Evolutionary conservation across 2,113 vertebrate genomes (phyloP).

Genomic region (Microtus oregoni): DNA sequence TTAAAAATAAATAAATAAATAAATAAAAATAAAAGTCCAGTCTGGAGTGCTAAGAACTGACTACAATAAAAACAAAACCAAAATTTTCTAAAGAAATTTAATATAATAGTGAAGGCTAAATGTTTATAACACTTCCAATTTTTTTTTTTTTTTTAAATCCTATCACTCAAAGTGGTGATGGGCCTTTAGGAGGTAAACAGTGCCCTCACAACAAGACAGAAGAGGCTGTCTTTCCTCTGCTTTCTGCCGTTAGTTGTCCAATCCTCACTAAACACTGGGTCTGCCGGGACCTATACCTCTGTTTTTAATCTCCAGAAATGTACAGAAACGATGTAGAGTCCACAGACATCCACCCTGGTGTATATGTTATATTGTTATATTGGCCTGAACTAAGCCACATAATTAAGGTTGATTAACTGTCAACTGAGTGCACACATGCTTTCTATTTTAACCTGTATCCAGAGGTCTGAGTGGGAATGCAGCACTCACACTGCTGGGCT

Average conservation of each 20-base stretch:
- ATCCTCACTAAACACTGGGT: background rate
- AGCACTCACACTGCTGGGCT: background rate
- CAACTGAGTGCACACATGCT: background rate
- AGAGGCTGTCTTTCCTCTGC: background rate
- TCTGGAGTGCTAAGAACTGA: background rate
- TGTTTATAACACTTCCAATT: background rate
- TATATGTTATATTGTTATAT: no score
- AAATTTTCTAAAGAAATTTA: background rate
- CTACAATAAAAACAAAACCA: background rate
- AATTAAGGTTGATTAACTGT: background rate
- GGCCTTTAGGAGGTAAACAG: background rate
- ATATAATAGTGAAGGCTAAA: background rate
- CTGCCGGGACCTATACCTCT: no score
- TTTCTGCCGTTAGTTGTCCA: background rate
- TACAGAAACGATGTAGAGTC: background rate
- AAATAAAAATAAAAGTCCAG: background rate
- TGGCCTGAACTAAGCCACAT: background rate
- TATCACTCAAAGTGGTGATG: background rate
- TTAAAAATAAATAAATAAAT: background rate
- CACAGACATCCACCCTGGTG: background rate
- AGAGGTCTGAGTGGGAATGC: background rate
- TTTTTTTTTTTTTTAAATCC: background rate
- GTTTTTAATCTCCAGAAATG: background rate
- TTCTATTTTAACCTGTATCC: background rate
- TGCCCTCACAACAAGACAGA: background rate